These are phyloP conservation scores for Scotopteryx bipunctaria DNA, from an alignment of 2,888 invertebrate species.

Conservation along the genomic window DNA sequence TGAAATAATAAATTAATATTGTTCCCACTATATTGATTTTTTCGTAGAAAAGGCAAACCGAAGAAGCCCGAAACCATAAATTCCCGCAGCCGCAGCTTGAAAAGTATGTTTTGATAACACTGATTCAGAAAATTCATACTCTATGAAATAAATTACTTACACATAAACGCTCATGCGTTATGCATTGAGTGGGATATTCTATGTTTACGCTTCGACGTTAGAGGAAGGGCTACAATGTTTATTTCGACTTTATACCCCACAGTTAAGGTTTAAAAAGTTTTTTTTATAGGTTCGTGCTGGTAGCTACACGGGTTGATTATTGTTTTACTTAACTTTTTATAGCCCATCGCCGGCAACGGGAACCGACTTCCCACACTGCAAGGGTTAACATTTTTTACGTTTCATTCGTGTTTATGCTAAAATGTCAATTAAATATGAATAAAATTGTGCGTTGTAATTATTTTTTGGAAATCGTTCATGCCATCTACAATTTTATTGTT, in stretches of 20 bases:
- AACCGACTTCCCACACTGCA: constrained; percentile 38
- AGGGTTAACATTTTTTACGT: constrained; percentile 40
- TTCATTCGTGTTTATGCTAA: constrained; percentile 20
- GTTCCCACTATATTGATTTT: no score
- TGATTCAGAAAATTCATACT: constrained; percentile 27
- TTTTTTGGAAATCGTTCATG: not conserved
- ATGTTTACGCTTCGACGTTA: constrained; percentile 48
- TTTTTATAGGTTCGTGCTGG: constrained; percentile 16
- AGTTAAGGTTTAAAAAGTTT: constrained; percentile 25
- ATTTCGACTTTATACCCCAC: constrained; percentile 23
- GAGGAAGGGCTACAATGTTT: constrained; percentile 40
- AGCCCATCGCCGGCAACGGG: constrained; percentile 44
- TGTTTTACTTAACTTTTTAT: constrained; percentile 76
- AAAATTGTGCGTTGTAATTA: not conserved
- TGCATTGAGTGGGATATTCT: constrained; percentile 44
- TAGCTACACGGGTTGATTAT: constrained; percentile 52
- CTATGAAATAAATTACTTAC: constrained; percentile 31
- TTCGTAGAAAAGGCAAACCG: no score
- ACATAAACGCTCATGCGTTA: constrained; percentile 42
- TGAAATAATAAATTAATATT: no score
- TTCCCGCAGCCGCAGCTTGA: not conserved
- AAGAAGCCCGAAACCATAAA: not conserved
- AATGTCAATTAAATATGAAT: constrained; percentile 17
- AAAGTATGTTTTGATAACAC: constrained; percentile 25
- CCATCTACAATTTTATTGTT: no score